phyloP scores from a whole-genome alignment of 1,140 invertebrate genomes.

The Pseudomyrmex flavicornis region DNA sequence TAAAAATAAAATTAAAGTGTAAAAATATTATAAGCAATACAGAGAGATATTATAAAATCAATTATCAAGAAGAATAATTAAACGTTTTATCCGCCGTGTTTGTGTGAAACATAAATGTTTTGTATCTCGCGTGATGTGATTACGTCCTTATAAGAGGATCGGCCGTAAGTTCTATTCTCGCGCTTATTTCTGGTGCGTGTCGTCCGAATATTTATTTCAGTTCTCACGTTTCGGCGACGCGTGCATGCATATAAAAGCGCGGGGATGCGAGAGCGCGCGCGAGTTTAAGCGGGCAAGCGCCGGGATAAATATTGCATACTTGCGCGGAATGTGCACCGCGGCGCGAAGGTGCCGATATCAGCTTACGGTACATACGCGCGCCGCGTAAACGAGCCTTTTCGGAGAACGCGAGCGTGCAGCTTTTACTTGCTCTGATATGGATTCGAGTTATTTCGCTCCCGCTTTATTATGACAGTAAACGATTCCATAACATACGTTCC shows the following conservation, averaged over 20 bases:
- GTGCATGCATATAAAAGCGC: conserved; percentile 25
- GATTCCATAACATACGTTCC: conserved; percentile 4
- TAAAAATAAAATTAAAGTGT: too few relatives aligned
- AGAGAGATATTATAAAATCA: too few relatives aligned
- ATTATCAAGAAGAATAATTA: too few relatives aligned
- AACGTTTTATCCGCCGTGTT: too few relatives aligned
- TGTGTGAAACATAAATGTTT: too few relatives aligned
- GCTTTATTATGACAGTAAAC: conserved; percentile 45
- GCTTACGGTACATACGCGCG: conserved; percentile 62
- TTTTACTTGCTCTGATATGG: conserved; percentile 12
- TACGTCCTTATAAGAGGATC: neutral
- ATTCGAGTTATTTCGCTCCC: conserved; percentile 34
- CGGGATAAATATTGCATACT: conserved; percentile 73
- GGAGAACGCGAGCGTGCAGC: conserved; percentile 32
- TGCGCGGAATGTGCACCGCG: conserved; percentile 60
- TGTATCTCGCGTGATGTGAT: neutral
- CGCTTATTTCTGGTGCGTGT: conserved; percentile 73
- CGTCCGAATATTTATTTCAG: conserved; percentile 75
- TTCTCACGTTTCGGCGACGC: conserved; percentile 73
- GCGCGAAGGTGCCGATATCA: conserved; percentile 68
- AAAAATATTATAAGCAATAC: too few relatives aligned
- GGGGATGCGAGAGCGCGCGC: conserved; percentile 19
- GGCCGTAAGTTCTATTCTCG: conserved; percentile 56
- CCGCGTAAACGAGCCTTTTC: conserved; percentile 43
- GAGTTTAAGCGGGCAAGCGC: conserved; percentile 7